Evolutionary conservation across 2,888 invertebrate genomes (phyloP).

Genomic region (Antitype chi): DNA sequence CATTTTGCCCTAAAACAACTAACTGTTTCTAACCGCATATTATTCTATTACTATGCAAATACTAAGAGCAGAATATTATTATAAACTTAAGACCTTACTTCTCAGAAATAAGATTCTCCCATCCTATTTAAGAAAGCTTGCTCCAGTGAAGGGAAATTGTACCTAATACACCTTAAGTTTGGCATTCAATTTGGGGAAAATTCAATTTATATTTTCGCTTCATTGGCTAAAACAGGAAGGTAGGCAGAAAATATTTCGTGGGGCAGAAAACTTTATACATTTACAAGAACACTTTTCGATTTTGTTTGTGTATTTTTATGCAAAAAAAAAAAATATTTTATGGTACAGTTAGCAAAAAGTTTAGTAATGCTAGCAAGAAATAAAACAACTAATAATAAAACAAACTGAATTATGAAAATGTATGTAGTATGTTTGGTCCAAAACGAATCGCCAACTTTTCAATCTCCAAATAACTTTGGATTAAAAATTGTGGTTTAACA

Average conservation of each 20-base stretch:
- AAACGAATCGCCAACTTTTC: not conserved
- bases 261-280: conserved; percentile 6
- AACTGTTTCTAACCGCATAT: not conserved
- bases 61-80: conserved; percentile 1
- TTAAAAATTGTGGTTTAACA: no score
- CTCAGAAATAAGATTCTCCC: not conserved
- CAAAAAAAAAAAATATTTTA: not conserved
- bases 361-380: not conserved
- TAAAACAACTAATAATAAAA: not conserved
- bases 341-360: not conserved
- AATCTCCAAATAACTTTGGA: not conserved
- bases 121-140: conserved; percentile 17
- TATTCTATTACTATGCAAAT: conserved; percentile 6
- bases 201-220: conserved; percentile 49
- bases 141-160: not conserved
- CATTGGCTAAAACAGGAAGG: conserved; percentile 31
- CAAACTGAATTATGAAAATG: not conserved
- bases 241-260: not conserved
- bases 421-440: not conserved
- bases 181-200: conserved; percentile 38
- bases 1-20: not conserved
- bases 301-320: not conserved
- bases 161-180: conserved; percentile 9
- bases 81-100: not conserved
- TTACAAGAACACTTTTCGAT: not conserved